phyloP scores from a whole-genome alignment of 1,140 invertebrate species.

The Apis florea region DNA sequence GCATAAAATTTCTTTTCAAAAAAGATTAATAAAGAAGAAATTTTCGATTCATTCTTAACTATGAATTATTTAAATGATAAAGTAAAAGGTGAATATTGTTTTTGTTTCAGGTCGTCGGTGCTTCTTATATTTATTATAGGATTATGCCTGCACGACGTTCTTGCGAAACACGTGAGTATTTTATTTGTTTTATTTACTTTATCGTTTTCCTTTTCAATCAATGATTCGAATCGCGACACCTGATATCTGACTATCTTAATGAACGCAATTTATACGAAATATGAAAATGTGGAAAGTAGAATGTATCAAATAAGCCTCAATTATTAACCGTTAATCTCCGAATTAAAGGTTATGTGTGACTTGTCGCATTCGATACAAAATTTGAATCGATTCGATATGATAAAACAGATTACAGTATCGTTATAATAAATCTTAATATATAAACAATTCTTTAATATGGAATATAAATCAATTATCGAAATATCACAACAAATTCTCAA shows the following conservation, averaged over 20 bases:
- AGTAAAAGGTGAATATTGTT: background rate
- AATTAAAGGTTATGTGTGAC: background rate
- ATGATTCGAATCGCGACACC: constrained; percentile 51
- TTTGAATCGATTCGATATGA: too few relatives aligned
- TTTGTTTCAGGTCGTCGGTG: constrained; percentile 78
- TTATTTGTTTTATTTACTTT: background rate
- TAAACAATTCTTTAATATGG: background rate
- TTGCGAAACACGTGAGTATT: constrained; percentile 77
- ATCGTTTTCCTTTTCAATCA: constrained; percentile 55
- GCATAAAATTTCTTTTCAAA: too few relatives aligned
- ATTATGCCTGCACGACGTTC: constrained; percentile 67
- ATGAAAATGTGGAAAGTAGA: background rate
- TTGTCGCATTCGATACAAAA: background rate
- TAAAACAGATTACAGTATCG: too few relatives aligned
- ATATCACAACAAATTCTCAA: background rate
- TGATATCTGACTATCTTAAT: constrained; percentile 33
- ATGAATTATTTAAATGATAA: background rate
- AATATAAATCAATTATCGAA: background rate
- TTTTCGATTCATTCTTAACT: too few relatives aligned
- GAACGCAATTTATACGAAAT: constrained; percentile 34
- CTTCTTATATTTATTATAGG: constrained; percentile 75
- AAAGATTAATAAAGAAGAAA: too few relatives aligned
- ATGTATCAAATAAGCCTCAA: background rate
- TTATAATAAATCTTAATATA: background rate
- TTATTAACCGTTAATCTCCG: background rate